Conservation (phyloP, 2,888 invertebrate genomes). For the Drosophila subsilvestris region DNA sequence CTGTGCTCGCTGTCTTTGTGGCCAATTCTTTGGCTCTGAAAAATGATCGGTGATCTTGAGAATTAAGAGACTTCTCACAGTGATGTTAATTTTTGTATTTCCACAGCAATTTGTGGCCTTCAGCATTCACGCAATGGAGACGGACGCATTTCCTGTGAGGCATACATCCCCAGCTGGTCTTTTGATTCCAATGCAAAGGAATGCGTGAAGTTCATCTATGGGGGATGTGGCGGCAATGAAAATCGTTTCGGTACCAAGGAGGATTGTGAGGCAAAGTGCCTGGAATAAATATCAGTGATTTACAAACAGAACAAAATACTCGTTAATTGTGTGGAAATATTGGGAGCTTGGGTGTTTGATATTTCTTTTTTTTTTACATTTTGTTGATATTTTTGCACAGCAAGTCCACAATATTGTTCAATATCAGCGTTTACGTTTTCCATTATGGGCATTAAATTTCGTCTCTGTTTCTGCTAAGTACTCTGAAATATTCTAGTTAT, state of each 20-base stretch:
- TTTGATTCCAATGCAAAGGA: conserved; percentile 44
- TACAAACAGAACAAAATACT: not conserved
- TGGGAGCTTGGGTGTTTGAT: too few relatives aligned
- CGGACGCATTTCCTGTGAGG: conserved; percentile 51
- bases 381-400: too few relatives aligned
- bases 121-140: conserved; percentile 54
- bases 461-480: too few relatives aligned
- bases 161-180: conserved; percentile 54
- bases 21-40: conserved; percentile 16
- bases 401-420: too few relatives aligned
- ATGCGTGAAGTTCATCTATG: conserved; percentile 64
- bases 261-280: conserved; percentile 60
- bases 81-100: not conserved
- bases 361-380: too few relatives aligned
- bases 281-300: conserved; percentile 27
- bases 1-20: conserved; percentile 4
- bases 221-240: conserved; percentile 66
- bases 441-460: not conserved
- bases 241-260: conserved; percentile 59
- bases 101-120: conserved; percentile 5
- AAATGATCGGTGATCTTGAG: conserved; percentile 24
- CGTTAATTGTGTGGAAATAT: not conserved
- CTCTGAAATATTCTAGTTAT: too few relatives aligned
- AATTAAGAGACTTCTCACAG: not conserved
- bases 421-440: too few relatives aligned